Evolutionary conservation across 2,113 vertebrate species (phyloP).

Genomic region (Pogona vitticeps): DNA sequence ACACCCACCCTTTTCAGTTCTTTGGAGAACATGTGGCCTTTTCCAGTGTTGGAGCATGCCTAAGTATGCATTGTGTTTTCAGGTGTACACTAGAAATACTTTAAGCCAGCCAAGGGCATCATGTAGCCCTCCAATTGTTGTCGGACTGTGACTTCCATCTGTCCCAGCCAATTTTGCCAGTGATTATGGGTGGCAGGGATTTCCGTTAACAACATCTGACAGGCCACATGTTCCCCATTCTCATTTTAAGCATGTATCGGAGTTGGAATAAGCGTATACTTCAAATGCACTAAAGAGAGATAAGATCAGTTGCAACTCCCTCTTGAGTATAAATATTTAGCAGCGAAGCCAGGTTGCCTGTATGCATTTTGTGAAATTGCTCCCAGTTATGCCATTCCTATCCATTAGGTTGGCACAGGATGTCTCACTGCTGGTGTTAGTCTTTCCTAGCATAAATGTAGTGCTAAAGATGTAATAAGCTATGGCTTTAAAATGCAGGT

Average conservation of each 20-base stretch:
- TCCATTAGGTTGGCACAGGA: neutral
- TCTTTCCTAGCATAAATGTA: neutral
- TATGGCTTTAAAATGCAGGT: neutral
- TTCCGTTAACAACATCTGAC: neutral
- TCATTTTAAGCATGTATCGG: neutral
- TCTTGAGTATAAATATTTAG: neutral
- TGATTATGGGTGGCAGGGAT: too few relatives aligned
- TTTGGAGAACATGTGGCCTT: neutral
- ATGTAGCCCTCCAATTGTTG: neutral
- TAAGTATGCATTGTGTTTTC: neutral
- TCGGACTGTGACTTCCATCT: neutral
- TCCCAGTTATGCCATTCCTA: neutral
- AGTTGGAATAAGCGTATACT: neutral
- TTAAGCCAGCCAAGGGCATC: neutral
- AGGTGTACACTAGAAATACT: neutral
- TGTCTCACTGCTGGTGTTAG: neutral
- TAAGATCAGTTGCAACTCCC: neutral
- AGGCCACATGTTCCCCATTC: neutral
- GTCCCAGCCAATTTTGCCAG: too few relatives aligned
- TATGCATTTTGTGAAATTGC: neutral
- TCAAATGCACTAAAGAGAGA: neutral
- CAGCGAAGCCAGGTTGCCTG: neutral
- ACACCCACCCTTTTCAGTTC: neutral
- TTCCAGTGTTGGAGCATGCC: neutral
- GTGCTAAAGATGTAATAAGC: neutral